Conservation (phyloP, 1,140 invertebrate species). For the Drosophila sulfurigaster region DNA sequence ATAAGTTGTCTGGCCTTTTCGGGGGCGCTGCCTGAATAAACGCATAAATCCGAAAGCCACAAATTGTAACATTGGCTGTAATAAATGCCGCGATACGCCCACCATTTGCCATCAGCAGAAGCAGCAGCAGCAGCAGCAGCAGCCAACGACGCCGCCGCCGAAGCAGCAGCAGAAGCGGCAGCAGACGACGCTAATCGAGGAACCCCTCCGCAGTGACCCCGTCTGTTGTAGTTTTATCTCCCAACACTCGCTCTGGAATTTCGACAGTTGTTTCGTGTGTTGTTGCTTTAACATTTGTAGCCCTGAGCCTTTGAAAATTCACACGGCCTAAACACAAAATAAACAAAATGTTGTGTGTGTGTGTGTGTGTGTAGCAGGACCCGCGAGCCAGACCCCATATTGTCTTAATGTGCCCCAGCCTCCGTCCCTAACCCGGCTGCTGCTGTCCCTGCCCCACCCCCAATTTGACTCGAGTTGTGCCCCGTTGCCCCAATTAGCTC, state of each 20-base stretch:
- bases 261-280: slow-evolving; percentile 62
- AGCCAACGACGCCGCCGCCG: slow-evolving; percentile 24
- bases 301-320: slow-evolving; percentile 83
- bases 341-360: slow-evolving; percentile 73
- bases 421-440: slow-evolving; percentile 26
- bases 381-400: slow-evolving; percentile 51
- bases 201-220: slow-evolving; percentile 1
- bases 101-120: slow-evolving; percentile 72
- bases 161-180: slow-evolving; percentile 47
- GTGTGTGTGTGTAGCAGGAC: slow-evolving; percentile 32
- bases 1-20: slow-evolving; percentile 67
- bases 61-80: slow-evolving; percentile 85
- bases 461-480: slow-evolving; percentile 26
- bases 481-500: slow-evolving; percentile 81
- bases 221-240: neutral
- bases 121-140: slow-evolving; percentile 28
- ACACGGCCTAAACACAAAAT: slow-evolving; percentile 82
- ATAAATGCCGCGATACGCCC: slow-evolving; percentile 84
- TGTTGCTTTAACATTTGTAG: slow-evolving; percentile 47
- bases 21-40: slow-evolving; percentile 73
- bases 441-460: slow-evolving; percentile 28
- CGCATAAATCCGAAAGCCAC: slow-evolving; percentile 80
- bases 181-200: slow-evolving; percentile 74
- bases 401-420: slow-evolving; percentile 75
- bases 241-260: slow-evolving; percentile 55